phyloP scores from a whole-genome alignment of 1,140 invertebrate genomes.

The Vollenhovia emeryi region DNA sequence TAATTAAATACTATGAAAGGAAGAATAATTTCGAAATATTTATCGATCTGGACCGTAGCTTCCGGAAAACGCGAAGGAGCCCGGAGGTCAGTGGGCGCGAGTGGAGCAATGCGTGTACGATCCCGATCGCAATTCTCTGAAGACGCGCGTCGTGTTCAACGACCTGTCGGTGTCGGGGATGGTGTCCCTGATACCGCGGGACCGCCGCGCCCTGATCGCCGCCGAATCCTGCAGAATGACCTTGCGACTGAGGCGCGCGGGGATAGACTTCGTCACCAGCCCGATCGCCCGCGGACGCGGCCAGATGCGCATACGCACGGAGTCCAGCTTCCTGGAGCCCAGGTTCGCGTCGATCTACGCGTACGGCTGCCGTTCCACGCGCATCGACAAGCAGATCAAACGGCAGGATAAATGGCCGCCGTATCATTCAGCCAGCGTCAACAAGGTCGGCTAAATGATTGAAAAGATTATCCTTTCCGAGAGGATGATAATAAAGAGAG shows the following conservation, averaged over 20 bases:
- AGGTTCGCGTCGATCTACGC: slow-evolving; percentile 94
- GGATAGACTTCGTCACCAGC: slow-evolving; percentile 89
- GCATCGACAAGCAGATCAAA: slow-evolving; percentile 81
- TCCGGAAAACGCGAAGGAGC: slow-evolving; percentile 55
- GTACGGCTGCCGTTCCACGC: slow-evolving; percentile 88
- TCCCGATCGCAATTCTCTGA: slow-evolving; percentile 90
- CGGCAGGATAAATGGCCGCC: slow-evolving; percentile 80
- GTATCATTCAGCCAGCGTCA: slow-evolving; percentile 61
- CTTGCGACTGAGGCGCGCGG: slow-evolving; percentile 90
- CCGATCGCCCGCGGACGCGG: slow-evolving; percentile 86
- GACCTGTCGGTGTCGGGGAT: slow-evolving; percentile 92
- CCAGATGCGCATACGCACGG: slow-evolving; percentile 91
- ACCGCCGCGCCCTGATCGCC: slow-evolving; percentile 78
- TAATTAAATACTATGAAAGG: too few species aligned
- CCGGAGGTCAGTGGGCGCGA: slow-evolving; percentile 79
- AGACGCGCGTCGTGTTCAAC: slow-evolving; percentile 91
- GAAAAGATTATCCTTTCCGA: not conserved
- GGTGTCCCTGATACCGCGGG: slow-evolving; percentile 86
- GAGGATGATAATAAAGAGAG: too few species aligned
- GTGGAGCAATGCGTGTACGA: slow-evolving; percentile 91
- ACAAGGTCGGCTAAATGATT: slow-evolving; percentile 67
- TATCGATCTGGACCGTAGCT: too few species aligned
- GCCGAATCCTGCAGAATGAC: slow-evolving; percentile 91
- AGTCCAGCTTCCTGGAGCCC: slow-evolving; percentile 93
- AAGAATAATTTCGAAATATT: too few species aligned